These are phyloP conservation scores for Paramuricea clavata DNA, from an alignment of 92 coral and sea anemone genomes.

Conservation along the genomic window DNA sequence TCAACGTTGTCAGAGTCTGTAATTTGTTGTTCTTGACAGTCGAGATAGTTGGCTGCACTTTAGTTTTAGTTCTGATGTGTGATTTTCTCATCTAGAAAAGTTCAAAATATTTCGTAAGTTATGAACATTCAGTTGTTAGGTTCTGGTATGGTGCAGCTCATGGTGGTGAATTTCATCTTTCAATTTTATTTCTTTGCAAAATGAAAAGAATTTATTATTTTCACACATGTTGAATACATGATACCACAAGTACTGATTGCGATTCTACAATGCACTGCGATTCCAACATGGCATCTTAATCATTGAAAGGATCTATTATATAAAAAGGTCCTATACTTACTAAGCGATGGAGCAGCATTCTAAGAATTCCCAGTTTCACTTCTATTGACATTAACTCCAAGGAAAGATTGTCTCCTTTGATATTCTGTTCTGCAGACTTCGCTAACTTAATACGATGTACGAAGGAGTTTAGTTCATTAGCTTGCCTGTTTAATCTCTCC, in stretches of 20 bases:
- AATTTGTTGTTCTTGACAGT: background rate
- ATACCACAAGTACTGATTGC: too few species aligned
- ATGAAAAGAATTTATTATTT: too few species aligned
- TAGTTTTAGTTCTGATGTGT: background rate
- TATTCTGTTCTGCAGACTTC: background rate
- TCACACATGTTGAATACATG: too few species aligned
- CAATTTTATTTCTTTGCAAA: too few species aligned
- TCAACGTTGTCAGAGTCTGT: slow-evolving; percentile 7
- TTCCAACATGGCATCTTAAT: too few species aligned
- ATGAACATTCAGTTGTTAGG: background rate
- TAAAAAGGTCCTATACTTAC: slow-evolving; percentile 1
- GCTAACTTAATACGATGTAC: background rate
- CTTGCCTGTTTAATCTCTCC: background rate
- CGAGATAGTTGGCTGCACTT: background rate
- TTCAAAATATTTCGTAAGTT: background rate
- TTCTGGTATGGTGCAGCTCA: too few species aligned
- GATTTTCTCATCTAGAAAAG: background rate
- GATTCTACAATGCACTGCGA: too few species aligned
- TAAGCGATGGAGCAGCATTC: background rate
- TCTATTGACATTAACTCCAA: background rate
- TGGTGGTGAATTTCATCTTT: too few species aligned
- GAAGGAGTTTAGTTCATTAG: background rate
- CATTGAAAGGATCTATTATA: background rate
- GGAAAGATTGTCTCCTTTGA: background rate
- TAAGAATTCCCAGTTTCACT: background rate